These are phyloP conservation scores for Drosophila nebulosa DNA, from an alignment of 1,140 invertebrate species.

Conservation along the genomic window DNA sequence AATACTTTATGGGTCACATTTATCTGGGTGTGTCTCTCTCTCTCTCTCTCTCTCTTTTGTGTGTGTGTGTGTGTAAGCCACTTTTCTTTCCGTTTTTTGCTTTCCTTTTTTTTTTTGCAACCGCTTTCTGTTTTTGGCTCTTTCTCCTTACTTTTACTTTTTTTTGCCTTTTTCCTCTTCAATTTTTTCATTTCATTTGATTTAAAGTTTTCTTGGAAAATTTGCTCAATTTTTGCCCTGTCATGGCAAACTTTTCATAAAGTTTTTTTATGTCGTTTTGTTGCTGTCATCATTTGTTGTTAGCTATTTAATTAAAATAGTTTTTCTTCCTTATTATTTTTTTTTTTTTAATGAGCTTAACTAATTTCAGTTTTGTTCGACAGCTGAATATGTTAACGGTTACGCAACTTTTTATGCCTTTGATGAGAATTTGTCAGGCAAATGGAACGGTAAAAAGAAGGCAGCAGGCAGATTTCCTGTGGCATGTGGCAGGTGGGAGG, in stretches of 20 bases:
- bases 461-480: background rate
- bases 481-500: background rate
- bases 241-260: constrained; percentile 1
- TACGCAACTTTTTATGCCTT: constrained; percentile 8
- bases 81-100: constrained; percentile 12
- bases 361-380: constrained; percentile 51
- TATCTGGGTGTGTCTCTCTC: background rate
- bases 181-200: constrained; percentile 20
- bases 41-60: background rate
- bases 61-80: constrained; percentile 10
- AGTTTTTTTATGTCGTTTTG: background rate
- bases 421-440: background rate
- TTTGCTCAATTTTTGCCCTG: constrained; percentile 1
- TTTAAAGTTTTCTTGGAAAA: constrained; percentile 24
- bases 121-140: background rate
- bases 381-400: constrained; percentile 36
- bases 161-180: background rate
- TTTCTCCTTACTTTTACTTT: constrained; percentile 12
- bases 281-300: constrained; percentile 6
- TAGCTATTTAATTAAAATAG: constrained; percentile 55
- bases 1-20: constrained; percentile 48
- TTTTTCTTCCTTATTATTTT: constrained; percentile 18
- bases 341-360: constrained; percentile 53
- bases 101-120: background rate
- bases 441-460: background rate